A percentile compares a stretch with the other conserved stretches of the same genome.
phyloP scores from a whole-genome alignment of 2,113 vertebrate genomes.

The Zapus hudsonius region DNA sequence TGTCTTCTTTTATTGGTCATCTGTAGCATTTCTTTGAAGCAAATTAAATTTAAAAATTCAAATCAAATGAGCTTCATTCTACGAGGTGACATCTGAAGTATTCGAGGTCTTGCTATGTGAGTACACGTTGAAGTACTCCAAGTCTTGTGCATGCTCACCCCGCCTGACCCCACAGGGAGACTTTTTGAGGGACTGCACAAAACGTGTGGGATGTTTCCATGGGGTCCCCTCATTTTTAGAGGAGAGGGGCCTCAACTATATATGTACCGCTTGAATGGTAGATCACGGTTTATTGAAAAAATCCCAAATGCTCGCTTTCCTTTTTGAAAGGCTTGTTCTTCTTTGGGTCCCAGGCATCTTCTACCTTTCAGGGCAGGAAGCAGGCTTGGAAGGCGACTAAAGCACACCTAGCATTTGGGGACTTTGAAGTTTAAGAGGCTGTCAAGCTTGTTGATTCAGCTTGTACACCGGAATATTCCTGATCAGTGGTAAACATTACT shows the following conservation, averaged over 20 bases:
- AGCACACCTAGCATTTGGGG: background rate
- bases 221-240: background rate
- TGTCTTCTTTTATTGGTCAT: background rate
- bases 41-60: background rate
- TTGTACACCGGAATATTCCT: background rate
- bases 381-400: background rate
- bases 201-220: background rate
- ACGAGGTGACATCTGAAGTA: background rate
- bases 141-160: background rate
- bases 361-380: background rate
- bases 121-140: background rate
- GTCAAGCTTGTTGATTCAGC: background rate
- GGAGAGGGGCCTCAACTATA: background rate
- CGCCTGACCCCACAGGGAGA: background rate
- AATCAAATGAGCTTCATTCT: background rate
- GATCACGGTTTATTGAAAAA: background rate
- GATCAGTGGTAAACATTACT: background rate
- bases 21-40: background rate
- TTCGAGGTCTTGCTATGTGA: too few relatives aligned
- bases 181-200: fast-evolving
- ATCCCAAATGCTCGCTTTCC: background rate
- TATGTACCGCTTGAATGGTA: background rate
- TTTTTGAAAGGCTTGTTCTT: background rate
- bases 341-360: fast-evolving
- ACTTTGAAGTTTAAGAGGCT: background rate